Conservation (phyloP, 2,113 vertebrate species). For the Stomatorhinus ivindoensis region DNA sequence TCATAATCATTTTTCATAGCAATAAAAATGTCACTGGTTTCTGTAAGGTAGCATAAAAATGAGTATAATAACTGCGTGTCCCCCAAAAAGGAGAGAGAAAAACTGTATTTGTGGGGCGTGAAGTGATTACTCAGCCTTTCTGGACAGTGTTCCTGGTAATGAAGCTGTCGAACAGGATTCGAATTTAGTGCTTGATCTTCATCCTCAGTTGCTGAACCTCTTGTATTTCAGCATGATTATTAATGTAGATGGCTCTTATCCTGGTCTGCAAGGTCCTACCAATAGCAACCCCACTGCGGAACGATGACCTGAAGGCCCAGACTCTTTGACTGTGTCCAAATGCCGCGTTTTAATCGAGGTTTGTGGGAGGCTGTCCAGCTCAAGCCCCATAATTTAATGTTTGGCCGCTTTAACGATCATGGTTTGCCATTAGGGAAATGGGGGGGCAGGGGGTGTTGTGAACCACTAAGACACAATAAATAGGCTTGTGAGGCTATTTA, state of each 20-base stretch:
- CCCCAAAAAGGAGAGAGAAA: neutral
- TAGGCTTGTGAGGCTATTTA: neutral
- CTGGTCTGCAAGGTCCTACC: neutral
- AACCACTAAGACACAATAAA: neutral
- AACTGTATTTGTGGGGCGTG: neutral
- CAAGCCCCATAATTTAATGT: neutral
- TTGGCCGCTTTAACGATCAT: neutral
- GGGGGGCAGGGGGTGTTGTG: neutral
- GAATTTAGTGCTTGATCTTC: conserved; percentile 11
- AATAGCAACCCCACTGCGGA: neutral
- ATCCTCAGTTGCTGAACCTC: neutral
- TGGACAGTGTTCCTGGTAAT: neutral
- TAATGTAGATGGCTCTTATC: neutral
- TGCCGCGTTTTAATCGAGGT: neutral
- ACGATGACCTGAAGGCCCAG: neutral
- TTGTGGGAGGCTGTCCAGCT: neutral
- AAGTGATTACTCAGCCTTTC: neutral
- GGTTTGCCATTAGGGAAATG: neutral
- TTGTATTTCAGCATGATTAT: neutral
- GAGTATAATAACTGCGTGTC: neutral
- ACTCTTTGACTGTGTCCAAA: neutral
- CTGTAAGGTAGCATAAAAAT: neutral
- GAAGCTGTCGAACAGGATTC: neutral
- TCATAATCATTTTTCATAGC: neutral
- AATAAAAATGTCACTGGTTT: neutral